Evolutionary conservation across 2,797 vertebrate species (phyloP).

Genomic region (Odontamblyopus lacepedii): DNA sequence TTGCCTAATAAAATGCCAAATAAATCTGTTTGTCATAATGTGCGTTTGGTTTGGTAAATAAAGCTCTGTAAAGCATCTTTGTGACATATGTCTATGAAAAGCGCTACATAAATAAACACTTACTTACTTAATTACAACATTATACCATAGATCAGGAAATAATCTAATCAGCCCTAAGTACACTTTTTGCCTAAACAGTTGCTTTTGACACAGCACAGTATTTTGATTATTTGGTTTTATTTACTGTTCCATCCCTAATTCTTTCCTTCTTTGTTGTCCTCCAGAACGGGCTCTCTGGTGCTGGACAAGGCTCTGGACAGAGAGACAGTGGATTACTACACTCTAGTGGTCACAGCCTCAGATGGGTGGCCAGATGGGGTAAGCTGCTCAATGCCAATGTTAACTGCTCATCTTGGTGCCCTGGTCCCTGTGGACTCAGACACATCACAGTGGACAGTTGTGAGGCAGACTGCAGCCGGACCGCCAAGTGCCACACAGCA

Average conservation of each 20-base stretch:
- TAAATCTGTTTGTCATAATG: no score
- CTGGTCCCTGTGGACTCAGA: conserved; percentile 26
- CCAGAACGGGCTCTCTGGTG: conserved; percentile 87
- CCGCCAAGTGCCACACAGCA: conserved; percentile 25
- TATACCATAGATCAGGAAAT: no score
- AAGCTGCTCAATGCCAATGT: conserved; percentile 62
- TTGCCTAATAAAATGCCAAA: no score
- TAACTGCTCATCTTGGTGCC: conserved; percentile 29
- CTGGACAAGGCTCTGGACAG: conserved; percentile 91
- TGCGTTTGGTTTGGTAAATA: no score
- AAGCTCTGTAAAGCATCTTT: no score
- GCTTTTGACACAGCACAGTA: neutral
- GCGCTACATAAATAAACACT: no score
- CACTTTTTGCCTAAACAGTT: neutral
- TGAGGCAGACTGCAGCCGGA: conserved; percentile 22
- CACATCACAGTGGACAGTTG: no score
- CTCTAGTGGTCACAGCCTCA: conserved; percentile 89
- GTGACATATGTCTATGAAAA: no score
- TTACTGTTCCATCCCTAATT: neutral
- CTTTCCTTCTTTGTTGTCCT: conserved; percentile 15
- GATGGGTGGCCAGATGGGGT: conserved; percentile 93
- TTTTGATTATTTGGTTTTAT: neutral
- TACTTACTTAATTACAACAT: no score
- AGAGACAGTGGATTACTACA: conserved; percentile 90
- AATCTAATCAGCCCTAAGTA: neutral